Evolutionary conservation across 2,797 vertebrate species (phyloP).

Genomic region (Dicrostonyx torquatus): DNA sequence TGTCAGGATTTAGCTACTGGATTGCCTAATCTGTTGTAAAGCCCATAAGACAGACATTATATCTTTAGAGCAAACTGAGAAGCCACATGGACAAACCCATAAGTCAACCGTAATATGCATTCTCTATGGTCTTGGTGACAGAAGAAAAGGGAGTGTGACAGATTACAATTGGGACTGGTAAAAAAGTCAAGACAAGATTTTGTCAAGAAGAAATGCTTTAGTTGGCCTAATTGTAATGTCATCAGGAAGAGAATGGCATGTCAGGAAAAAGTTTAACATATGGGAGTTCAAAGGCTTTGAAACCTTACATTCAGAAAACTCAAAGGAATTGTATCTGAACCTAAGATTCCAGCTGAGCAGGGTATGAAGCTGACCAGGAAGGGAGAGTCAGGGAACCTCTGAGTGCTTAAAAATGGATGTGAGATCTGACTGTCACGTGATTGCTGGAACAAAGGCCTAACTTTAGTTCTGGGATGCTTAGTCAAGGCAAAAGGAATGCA

Average conservation of each 20-base stretch:
- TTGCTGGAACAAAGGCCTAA: not conserved
- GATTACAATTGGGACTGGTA: not conserved
- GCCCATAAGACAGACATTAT: not conserved
- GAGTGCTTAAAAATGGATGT: not conserved
- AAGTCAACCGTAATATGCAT: not conserved
- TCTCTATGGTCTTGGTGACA: not conserved
- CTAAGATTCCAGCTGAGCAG: not conserved
- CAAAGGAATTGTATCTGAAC: not conserved
- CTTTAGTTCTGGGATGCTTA: slow-evolving; percentile 40
- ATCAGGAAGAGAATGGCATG: not conserved
- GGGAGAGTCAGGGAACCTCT: not conserved
- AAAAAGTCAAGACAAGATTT: slow-evolving; percentile 41
- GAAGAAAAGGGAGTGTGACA: not conserved
- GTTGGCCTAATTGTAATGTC: not conserved
- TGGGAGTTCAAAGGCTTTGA: not conserved
- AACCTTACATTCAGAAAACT: not conserved
- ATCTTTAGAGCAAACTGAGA: not conserved
- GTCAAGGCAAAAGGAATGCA: slow-evolving; percentile 2
- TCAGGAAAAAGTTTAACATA: not conserved
- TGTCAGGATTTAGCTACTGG: slow-evolving; percentile 18
- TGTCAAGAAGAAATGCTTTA: slow-evolving; percentile 35
- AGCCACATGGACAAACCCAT: not conserved
- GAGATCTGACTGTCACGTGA: not conserved
- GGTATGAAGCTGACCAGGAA: not conserved
- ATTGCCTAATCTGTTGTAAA: not conserved